Evolutionary conservation across 2,888 invertebrate species (phyloP).

Genomic region (Orthosia cruda): DNA sequence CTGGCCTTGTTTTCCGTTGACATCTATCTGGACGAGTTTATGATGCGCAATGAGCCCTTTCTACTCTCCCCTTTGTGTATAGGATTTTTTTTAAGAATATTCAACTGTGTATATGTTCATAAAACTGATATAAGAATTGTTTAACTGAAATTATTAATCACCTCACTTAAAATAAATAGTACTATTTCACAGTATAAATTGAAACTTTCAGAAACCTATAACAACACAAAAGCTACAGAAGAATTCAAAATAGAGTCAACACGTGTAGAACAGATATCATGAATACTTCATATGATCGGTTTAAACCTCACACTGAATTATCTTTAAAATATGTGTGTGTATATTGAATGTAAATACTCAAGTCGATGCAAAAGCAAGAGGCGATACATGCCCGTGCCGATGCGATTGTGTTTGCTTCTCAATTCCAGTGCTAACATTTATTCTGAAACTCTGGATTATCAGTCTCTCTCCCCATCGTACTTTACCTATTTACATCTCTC

Average conservation of each 20-base stretch:
- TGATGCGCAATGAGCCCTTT: no score
- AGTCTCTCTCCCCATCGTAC: no score
- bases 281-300: constrained; percentile 27
- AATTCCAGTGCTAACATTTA: constrained; percentile 79
- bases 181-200: neutral
- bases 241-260: constrained; percentile 32
- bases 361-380: constrained; percentile 65
- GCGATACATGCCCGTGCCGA: constrained; percentile 72
- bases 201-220: neutral
- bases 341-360: constrained; percentile 71
- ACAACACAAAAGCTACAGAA: neutral
- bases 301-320: constrained; percentile 48
- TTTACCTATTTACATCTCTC: constrained; percentile 64
- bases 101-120: no score
- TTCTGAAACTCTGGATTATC: no score
- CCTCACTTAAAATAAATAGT: no score
- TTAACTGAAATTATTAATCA: no score
- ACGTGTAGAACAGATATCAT: constrained; percentile 17
- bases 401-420: constrained; percentile 78
- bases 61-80: no score
- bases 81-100: no score
- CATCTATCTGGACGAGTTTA: no score
- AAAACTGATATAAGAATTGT: no score
- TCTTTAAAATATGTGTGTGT: constrained; percentile 61
- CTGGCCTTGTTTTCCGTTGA: no score